Evolutionary conservation across 1,140 invertebrate genomes (phyloP), one percentile per base, ranked within the genome.

Genomic region (Penaeus vannamei): DNA sequence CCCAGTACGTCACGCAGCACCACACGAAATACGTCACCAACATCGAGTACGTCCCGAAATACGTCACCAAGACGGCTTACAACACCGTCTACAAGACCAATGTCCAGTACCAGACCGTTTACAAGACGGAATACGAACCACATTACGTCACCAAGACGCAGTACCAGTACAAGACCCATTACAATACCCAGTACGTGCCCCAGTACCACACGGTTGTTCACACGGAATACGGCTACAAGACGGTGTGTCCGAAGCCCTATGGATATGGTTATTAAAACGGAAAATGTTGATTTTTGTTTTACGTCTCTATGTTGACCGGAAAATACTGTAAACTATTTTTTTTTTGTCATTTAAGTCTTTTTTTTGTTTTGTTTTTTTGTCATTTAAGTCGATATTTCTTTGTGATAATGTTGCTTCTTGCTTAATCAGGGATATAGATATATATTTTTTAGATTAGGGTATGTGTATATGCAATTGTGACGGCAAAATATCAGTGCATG

Each of bases 1-100:
- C 87, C 0, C 62, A 77, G 36, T 89, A 85, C 69, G 79, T 84
- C n/a, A 89, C 87, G 19, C 36, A 76, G 26, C 77, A 84, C n/a
- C 46, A 81, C 36, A 59, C 87, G 17, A n/a, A 85, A 53, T 89
- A 85, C 82, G 84, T 89, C 53, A 81, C 87, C 5, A 22, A 89
- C 29, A 89, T 69, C 29, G 87, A 82, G 1, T 85, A 85, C 53
- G 36, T 66, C 2, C 81, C 87, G 3, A 77, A 84, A 14, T 89
- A 84, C 81, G 77, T 84, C 81, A 84, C 87, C 7, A 69, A 85
- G 22, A 77, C 82, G 12, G 53, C 64, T 23, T 85, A 84, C 53
- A 59, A 89, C 46, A 83, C 87, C 3, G 60, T 89, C 23, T 89
- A 84, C 66, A 89, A 89, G 66, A 89, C 87, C 2, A 1, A 85